Base-by-base conservation (phyloP, 2,113 vertebrate genomes). In the Larimichthys crocea region DNA sequence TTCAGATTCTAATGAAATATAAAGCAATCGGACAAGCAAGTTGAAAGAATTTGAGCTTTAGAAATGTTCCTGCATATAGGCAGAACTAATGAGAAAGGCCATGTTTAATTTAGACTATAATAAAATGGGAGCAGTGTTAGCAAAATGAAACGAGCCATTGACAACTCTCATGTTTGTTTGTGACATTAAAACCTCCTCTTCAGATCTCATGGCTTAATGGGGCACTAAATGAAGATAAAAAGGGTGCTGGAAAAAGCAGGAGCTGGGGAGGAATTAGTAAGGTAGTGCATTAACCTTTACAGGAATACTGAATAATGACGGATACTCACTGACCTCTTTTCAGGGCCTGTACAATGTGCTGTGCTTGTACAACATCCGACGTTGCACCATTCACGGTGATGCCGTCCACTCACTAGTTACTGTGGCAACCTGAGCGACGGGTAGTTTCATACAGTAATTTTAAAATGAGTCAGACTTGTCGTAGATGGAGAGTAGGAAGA, bases 221-320 rank as follows among this genome's bases (percentile, higher is more conserved):
- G 74, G 76, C 64, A 46, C 61, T 65, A 81, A 77, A 85, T 82
- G 62, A 81, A 64, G 81, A 88, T 76, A 49, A 79, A 89, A 78
- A 60, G 11, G 2, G 2, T 2, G 11, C 53, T 80, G 69, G 40
- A 70, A 66, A 85, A 84, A 88, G 67, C 74, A 71, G 59, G n/a
- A 56, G 60, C 60, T 60, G 42, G 17, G 16, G 50, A 57, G 75
- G 62, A 62, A 86, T 86, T 73, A 86, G 46, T 26, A 71, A 85
- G 63, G 35, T 46, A 84, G 77, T 87, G 72, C 91, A 92, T 90
- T 91, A 91, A 90, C 86, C 87, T 92, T 92, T 87, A 83, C 70
- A 72, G 67, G 26, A 53, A 83, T 29, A 55, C 57, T 10, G 74
- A 79, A 86, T 80, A 82, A 86, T 90, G 79, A 87, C 20, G 3